These are phyloP conservation scores for Esox masquinongy DNA, from an alignment of 2,797 vertebrate genomes.

Conservation along the genomic window DNA sequence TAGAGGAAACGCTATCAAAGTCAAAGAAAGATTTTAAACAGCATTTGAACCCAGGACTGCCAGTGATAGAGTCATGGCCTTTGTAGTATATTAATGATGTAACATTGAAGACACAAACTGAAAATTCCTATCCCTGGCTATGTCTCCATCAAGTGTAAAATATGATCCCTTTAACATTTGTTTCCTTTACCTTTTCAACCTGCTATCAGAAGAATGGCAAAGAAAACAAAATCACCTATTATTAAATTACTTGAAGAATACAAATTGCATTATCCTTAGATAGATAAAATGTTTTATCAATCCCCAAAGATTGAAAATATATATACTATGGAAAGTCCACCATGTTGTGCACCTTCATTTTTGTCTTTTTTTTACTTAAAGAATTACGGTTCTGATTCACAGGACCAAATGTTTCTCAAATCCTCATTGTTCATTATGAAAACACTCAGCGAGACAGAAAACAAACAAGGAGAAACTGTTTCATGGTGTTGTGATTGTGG, in stretches of 20 bases:
- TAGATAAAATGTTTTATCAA: conserved; percentile 72
- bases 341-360: conserved; percentile 36
- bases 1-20: background rate
- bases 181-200: conserved; percentile 50
- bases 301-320: conserved; percentile 71
- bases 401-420: conserved; percentile 47
- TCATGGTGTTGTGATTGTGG: conserved; percentile 23
- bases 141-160: conserved; percentile 55
- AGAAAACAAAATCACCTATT: conserved; percentile 49
- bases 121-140: conserved; percentile 43
- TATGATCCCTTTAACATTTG: conserved; percentile 57
- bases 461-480: conserved; percentile 22
- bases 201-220: conserved; percentile 51
- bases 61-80: conserved; percentile 42
- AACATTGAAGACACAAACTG: conserved; percentile 55
- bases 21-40: background rate
- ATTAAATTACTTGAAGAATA: conserved; percentile 63
- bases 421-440: conserved; percentile 54
- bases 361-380: conserved; percentile 19
- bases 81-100: conserved; percentile 21
- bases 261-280: conserved; percentile 68
- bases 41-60: background rate
- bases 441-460: conserved; percentile 33
- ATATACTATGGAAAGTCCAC: conserved; percentile 54
- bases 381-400: conserved; percentile 53